phyloP scores from a whole-genome alignment of 1,140 invertebrate species.

The Plectus sambesii region DNA sequence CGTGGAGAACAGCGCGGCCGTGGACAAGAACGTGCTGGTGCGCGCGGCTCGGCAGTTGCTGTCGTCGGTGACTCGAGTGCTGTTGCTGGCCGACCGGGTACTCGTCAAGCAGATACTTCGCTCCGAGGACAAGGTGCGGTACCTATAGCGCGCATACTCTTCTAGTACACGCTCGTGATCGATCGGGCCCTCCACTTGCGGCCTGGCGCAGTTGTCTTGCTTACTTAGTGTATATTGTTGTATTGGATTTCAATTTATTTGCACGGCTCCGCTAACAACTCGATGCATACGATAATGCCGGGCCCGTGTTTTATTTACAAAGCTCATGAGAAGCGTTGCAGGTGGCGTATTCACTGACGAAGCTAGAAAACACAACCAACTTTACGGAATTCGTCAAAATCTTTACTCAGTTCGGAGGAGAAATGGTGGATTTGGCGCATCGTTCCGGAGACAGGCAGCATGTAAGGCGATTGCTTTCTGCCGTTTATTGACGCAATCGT shows the following conservation, averaged over 20 bases:
- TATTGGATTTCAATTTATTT: slow-evolving; percentile 13
- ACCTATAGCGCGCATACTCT: slow-evolving; percentile 4
- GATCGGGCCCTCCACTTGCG: not conserved
- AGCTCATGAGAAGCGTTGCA: slow-evolving; percentile 51
- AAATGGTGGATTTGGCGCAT: slow-evolving; percentile 95
- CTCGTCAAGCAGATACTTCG: slow-evolving; percentile 89
- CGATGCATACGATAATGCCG: slow-evolving; percentile 2
- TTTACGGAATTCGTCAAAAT: slow-evolving; percentile 98
- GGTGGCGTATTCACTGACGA: slow-evolving; percentile 48
- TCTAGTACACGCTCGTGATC: slow-evolving; percentile 3
- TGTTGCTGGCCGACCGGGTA: slow-evolving; percentile 95
- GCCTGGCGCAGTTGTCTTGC: slow-evolving; percentile 4
- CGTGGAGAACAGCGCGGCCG: slow-evolving; percentile 48
- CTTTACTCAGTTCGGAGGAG: slow-evolving; percentile 91
- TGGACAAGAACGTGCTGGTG: slow-evolving; percentile 62
- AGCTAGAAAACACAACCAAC: slow-evolving; percentile 79
- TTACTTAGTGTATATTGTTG: not conserved
- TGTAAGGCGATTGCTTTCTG: slow-evolving; percentile 31
- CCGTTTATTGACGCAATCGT: no score
- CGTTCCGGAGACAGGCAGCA: slow-evolving; percentile 59
- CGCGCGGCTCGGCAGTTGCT: slow-evolving; percentile 80
- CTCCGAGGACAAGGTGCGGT: slow-evolving; percentile 80
- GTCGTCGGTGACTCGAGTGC: slow-evolving; percentile 82
- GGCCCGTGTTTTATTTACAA: not conserved
- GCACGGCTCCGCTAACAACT: not conserved